Evolutionary conservation across 2,888 invertebrate species (phyloP).

Genomic region (Myopa testacea): DNA sequence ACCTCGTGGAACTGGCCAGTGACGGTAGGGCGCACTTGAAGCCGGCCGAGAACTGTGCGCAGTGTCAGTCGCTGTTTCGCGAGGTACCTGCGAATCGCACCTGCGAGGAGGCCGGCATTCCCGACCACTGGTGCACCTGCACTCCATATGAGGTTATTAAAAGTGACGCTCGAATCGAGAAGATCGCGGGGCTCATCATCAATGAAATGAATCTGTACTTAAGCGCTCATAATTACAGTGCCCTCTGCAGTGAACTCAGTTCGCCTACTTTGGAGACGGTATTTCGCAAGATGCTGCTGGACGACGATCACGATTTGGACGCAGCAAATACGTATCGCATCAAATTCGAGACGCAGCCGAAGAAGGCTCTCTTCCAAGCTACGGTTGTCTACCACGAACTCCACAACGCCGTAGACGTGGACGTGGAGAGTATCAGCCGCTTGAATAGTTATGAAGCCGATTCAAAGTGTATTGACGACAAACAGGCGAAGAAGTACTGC

Average conservation of each 20-base stretch:
- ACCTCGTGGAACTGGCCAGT: constrained; percentile 70
- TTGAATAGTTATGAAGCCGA: constrained; percentile 50
- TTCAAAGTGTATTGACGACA: constrained; percentile 53
- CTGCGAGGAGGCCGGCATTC: constrained; percentile 76
- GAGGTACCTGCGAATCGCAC: constrained; percentile 73
- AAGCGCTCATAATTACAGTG: constrained; percentile 47
- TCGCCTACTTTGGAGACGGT: constrained; percentile 43
- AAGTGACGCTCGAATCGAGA: constrained; percentile 23
- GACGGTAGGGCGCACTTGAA: constrained; percentile 42
- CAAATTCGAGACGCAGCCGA: constrained; percentile 37
- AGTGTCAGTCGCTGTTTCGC: constrained; percentile 75
- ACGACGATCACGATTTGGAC: constrained; percentile 6
- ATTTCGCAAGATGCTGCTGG: constrained; percentile 20
- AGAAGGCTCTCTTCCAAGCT: constrained; percentile 48
- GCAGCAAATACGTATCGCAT: constrained; percentile 42
- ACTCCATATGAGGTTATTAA: constrained; percentile 68
- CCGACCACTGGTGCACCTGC: constrained; percentile 83
- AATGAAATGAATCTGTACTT: constrained; percentile 54
- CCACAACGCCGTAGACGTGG: constrained; percentile 44
- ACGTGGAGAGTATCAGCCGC: constrained; percentile 54
- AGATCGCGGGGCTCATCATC: constrained; percentile 43
- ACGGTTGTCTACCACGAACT: constrained; percentile 48
- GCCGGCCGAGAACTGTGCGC: constrained; percentile 70
- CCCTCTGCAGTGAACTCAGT: constrained; percentile 48
- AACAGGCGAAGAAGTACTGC: constrained; percentile 59